phyloP scores from a whole-genome alignment of 2,888 invertebrate genomes.

The Orthonevra nobilis region DNA sequence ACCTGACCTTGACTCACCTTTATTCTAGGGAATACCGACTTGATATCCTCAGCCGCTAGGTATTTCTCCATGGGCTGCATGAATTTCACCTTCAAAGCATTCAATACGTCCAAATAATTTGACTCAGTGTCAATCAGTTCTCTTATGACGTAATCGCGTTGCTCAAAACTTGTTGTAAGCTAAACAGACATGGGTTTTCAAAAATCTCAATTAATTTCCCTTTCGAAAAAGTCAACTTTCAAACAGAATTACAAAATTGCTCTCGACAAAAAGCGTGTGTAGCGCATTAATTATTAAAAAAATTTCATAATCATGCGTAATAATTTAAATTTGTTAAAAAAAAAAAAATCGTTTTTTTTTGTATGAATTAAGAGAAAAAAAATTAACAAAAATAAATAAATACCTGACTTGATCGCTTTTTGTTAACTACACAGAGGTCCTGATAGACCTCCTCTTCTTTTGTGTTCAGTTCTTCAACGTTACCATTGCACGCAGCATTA shows the following conservation, averaged over 20 bases:
- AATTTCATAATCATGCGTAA: no score
- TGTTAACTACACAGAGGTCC: conserved; percentile 81
- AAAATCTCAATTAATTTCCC: conserved; percentile 17
- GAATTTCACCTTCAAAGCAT: conserved; percentile 90
- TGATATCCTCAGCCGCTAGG: conserved; percentile 87
- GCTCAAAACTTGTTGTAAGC: conserved; percentile 86
- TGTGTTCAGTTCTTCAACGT: conserved; percentile 79
- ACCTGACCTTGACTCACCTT: no score
- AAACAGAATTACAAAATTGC: conserved; percentile 26
- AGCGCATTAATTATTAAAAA: no score
- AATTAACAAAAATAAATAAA: conserved; percentile 21
- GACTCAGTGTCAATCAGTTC: conserved; percentile 98
- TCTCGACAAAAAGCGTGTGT: conserved; percentile 46
- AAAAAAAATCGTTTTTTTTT: conserved; percentile 28
- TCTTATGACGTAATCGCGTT: conserved; percentile 94
- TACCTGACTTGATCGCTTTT: conserved; percentile 77
- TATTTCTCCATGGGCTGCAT: conserved; percentile 87
- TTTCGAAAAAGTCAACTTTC: not conserved
- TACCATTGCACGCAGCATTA: conserved; percentile 80
- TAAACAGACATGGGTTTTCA: conserved; percentile 46
- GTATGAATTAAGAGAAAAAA: conserved; percentile 17
- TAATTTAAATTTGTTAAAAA: conserved; percentile 17
- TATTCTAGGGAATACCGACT: conserved; percentile 93
- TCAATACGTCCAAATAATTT: conserved; percentile 96
- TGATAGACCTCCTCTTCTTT: conserved; percentile 96